Evolutionary conservation across 2,888 invertebrate species (phyloP).

Genomic region (Ceratothoa steindachneri): DNA sequence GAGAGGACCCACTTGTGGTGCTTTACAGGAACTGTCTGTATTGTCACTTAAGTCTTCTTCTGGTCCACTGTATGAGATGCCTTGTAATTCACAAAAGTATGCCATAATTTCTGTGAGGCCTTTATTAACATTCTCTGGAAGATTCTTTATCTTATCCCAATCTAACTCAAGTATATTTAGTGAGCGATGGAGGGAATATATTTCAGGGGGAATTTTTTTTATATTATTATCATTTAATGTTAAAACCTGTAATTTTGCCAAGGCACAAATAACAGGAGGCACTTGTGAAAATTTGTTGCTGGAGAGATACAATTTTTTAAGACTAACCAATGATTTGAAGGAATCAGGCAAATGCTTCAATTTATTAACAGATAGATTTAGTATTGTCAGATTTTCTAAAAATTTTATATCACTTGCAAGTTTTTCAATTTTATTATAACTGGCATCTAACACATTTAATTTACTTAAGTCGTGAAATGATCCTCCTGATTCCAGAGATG

Average conservation of each 20-base stretch:
- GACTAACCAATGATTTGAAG: conserved; percentile 22
- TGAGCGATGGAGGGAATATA: conserved; percentile 30
- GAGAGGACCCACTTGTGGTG: background rate
- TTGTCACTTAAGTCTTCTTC: background rate
- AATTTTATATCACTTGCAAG: conserved; percentile 26
- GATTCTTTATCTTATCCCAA: conserved; percentile 23
- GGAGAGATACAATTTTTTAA: conserved; percentile 33
- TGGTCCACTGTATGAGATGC: conserved; percentile 22
- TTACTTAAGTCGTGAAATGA: conserved; percentile 26
- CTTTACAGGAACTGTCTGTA: conserved; percentile 4
- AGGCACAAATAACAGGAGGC: conserved; percentile 46
- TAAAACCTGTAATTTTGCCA: conserved; percentile 35
- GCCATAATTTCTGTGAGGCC: conserved; percentile 28
- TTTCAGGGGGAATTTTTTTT: conserved; percentile 30
- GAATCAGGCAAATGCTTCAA: conserved; percentile 34
- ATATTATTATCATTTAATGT: conserved; percentile 31
- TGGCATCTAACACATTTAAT: conserved; percentile 33
- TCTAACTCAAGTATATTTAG: conserved; percentile 26
- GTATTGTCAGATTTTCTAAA: conserved; percentile 25
- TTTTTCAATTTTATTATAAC: conserved; percentile 28
- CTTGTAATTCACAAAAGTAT: conserved; percentile 32
- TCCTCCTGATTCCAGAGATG: conserved; percentile 41
- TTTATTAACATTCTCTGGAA: conserved; percentile 11
- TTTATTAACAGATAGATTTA: conserved; percentile 30
- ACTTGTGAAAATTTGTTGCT: conserved; percentile 44